Base-by-base conservation (phyloP, 1,140 invertebrate genomes). In the Epicauta chinensis region DNA sequence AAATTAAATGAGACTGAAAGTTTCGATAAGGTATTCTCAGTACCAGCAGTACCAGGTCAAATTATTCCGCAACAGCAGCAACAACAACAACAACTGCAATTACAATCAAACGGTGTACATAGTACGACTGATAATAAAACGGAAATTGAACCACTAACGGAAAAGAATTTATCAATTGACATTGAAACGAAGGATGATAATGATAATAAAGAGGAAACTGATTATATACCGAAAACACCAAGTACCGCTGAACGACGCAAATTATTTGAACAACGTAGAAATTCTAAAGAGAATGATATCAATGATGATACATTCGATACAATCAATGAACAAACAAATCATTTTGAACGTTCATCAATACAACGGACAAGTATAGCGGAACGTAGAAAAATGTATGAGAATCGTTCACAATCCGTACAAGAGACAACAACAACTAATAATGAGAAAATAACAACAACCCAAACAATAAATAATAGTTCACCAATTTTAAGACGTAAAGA, bases 11-110 rank as follows among this genome's bases (percentile, higher is more conserved):
- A 83, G 49, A 81, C 85, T 53, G 85, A 87, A 43, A 62, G 61
- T 0, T 89, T 89, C 56, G 84, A 87, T 63, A 86, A 87, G 64
- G 83, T 89, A 2, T 89, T 89, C 64, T 83, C 81, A 1, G 87
- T 89, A 2, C 86, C 86, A 0, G 66, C 79, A 10, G 85, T 81
- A 0, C 86, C 86, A 0, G 81, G 81, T 13, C 76, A 54, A 34
- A 30, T 34, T 15, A 32, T 31, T 13, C 45, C 43, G 37, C 71
- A 17, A 32, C 45, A n/a, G n/a, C n/a, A n/a, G n/a, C n/a, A n/a
- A n/a, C n/a, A n/a, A n/a, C n/a, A n/a, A n/a, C n/a, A n/a, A n/a
- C n/a, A n/a, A n/a, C n/a, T n/a, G n/a, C n/a, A 48, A 9, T 39
- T 13, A 12, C 51, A 50, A n/a, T 41, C 34, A 3, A 59, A 59